Evolutionary conservation across 2,888 invertebrate species (phyloP).

Genomic region (Atethmia centrago): DNA sequence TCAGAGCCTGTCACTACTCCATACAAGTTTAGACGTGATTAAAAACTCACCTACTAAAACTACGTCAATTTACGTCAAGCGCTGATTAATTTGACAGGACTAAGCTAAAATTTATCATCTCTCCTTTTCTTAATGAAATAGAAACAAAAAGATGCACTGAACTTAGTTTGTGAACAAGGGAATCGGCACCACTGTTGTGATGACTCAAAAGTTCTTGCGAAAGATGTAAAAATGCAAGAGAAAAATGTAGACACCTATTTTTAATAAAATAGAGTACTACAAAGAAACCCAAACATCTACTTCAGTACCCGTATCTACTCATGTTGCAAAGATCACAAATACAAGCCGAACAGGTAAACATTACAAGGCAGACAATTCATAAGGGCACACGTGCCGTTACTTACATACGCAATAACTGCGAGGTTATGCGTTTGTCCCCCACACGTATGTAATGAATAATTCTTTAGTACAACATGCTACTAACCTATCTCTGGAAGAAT

Average conservation of each 20-base stretch:
- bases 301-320: neutral
- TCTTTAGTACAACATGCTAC: slow-evolving; percentile 50
- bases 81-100: too few species aligned
- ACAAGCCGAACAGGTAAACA: slow-evolving; percentile 31
- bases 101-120: too few species aligned
- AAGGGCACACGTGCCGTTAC: slow-evolving; percentile 52
- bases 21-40: too few species aligned
- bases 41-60: too few species aligned
- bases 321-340: slow-evolving; percentile 16
- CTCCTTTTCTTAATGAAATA: too few species aligned
- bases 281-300: neutral
- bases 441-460: slow-evolving; percentile 57
- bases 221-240: too few species aligned
- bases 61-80: too few species aligned
- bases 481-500: slow-evolving; percentile 35
- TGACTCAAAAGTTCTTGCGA: neutral
- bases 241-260: neutral
- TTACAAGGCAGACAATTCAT: slow-evolving; percentile 38
- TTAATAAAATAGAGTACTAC: neutral
- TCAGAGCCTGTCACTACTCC: too few species aligned
- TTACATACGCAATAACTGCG: slow-evolving; percentile 48
- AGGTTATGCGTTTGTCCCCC: slow-evolving; percentile 34
- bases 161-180: too few species aligned
- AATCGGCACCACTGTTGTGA: too few species aligned
- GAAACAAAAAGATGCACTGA: too few species aligned